Evolutionary conservation across 2,797 vertebrate species (phyloP).

Genomic region (Leptatherina wallacei): DNA sequence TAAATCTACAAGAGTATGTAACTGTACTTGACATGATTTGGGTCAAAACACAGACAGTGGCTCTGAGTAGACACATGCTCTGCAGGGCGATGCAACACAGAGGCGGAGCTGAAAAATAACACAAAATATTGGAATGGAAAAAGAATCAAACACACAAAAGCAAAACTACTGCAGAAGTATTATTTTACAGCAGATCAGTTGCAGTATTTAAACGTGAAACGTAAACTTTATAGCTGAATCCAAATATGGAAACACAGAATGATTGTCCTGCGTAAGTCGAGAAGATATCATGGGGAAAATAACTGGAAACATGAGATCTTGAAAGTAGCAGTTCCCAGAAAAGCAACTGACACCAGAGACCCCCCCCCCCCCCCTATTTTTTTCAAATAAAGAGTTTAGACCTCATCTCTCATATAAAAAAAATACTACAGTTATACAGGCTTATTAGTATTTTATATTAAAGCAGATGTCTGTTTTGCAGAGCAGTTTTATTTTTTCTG

Average conservation of each 20-base stretch:
- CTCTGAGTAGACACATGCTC: not conserved
- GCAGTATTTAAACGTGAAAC: slow-evolving; percentile 11
- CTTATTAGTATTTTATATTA: not conserved
- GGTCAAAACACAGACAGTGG: too few relatives aligned
- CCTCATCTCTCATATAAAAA: not conserved
- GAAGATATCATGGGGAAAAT: slow-evolving; percentile 34
- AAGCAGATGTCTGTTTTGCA: not conserved
- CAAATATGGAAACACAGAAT: slow-evolving; percentile 18
- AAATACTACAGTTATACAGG: not conserved
- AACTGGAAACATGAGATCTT: slow-evolving; percentile 23
- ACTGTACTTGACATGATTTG: not conserved
- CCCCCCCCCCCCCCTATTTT: not conserved
- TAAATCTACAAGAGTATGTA: not conserved
- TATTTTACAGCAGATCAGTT: not conserved
- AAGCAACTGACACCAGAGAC: slow-evolving; percentile 26
- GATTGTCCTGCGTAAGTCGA: slow-evolving; percentile 23
- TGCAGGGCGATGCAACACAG: too few relatives aligned
- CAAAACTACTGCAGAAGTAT: slow-evolving; percentile 1
- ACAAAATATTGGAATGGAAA: not conserved
- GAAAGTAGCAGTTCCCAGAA: slow-evolving; percentile 30
- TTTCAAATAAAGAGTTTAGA: not conserved
- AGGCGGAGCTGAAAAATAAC: not conserved
- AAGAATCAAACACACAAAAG: not conserved
- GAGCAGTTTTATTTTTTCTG: too few relatives aligned
- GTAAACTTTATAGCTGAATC: slow-evolving; percentile 28